phyloP scores from a whole-genome alignment of 2,888 invertebrate species.

The Sepiola atlantica region DNA sequence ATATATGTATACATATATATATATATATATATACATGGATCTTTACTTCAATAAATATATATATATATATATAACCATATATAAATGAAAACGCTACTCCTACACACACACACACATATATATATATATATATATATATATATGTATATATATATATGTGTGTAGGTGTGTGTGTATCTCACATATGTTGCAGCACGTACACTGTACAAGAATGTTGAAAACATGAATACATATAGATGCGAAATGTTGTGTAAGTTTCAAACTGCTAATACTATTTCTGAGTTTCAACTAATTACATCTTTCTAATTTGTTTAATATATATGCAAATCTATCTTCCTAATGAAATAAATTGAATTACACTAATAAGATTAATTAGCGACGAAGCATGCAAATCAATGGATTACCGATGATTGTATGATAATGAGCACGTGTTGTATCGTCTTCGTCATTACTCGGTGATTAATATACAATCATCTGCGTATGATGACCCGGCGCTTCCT shows the following conservation, averaged over 20 bases:
- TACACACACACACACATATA: too few species aligned
- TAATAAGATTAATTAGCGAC: not conserved
- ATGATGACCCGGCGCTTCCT: not conserved
- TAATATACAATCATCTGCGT: not conserved
- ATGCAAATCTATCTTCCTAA: slow-evolving; percentile 32
- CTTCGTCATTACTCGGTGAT: not conserved
- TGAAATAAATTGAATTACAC: slow-evolving; percentile 19
- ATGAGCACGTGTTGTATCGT: not conserved
- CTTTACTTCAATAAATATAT: too few species aligned
- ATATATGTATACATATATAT: too few species aligned
- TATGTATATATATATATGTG: too few species aligned
- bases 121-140: too few species aligned
- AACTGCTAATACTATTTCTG: not conserved
- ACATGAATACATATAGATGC: too few species aligned
- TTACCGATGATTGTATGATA: not conserved
- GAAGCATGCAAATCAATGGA: not conserved
- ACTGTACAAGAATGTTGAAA: too few species aligned
- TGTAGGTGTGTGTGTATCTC: too few species aligned
- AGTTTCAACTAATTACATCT: slow-evolving; percentile 1
- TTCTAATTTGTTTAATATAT: not conserved
- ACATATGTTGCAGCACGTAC: too few species aligned
- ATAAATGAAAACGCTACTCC: too few species aligned
- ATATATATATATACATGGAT: too few species aligned
- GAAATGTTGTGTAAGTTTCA: not conserved
- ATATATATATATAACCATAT: too few species aligned